These are phyloP conservation scores for Anorthoa munda DNA, from an alignment of 2,888 invertebrate species.

Conservation along the genomic window DNA sequence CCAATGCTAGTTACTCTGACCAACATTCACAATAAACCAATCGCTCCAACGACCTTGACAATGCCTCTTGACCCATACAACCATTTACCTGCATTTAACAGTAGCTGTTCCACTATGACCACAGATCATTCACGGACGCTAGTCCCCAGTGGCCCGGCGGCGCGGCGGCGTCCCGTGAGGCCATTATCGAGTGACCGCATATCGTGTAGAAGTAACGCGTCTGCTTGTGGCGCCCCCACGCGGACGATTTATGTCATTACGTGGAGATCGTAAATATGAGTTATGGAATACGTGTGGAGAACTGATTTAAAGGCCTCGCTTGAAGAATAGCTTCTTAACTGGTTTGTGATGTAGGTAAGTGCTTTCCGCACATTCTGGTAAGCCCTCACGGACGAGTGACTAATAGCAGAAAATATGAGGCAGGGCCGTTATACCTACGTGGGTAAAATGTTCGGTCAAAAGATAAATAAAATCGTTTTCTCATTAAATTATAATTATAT, in stretches of 20 bases:
- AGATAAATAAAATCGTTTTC: background rate
- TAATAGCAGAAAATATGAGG: background rate
- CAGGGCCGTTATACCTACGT: background rate
- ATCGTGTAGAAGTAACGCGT: conserved; percentile 41
- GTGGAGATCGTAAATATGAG: conserved; percentile 37
- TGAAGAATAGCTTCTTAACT: conserved; percentile 27
- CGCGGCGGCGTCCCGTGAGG: background rate
- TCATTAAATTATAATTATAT: too few species aligned
- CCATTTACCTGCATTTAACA: background rate
- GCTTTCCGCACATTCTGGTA: background rate
- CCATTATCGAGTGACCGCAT: conserved; percentile 31
- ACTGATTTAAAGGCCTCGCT: conserved; percentile 15
- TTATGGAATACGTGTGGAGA: conserved; percentile 26
- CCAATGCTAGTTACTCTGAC: background rate
- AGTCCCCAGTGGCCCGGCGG: conserved; percentile 42
- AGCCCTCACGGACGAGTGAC: background rate
- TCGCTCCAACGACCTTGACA: background rate
- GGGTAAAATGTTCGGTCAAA: background rate
- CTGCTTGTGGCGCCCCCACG: conserved; percentile 38
- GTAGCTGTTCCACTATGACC: conserved; percentile 30
- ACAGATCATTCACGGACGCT: conserved; percentile 59
- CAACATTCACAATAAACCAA: background rate
- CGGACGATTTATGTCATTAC: conserved; percentile 42
- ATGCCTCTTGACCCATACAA: background rate
- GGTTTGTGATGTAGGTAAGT: conserved; percentile 11